phyloP scores from a whole-genome alignment of 23 tunicate genomes.

The Halocynthia aurantium region DNA sequence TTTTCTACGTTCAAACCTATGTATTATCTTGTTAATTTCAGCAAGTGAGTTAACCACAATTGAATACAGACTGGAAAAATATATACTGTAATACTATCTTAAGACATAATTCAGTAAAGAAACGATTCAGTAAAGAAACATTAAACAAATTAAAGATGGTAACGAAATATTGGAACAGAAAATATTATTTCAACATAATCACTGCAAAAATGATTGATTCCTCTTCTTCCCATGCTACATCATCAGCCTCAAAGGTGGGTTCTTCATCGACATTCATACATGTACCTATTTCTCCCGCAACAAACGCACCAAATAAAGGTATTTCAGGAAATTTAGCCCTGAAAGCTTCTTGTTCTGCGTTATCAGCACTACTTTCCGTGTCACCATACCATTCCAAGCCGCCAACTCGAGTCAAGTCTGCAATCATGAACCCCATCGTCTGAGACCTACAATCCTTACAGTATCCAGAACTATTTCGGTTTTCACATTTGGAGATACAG shows the following conservation, averaged over 20 bases:
- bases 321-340: conserved; percentile 8
- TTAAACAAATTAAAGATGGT: no score
- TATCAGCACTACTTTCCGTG: neutral
- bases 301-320: conserved; percentile 12
- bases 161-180: no score
- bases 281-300: conserved; percentile 7
- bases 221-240: neutral
- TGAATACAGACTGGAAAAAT: no score
- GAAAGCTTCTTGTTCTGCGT: neutral
- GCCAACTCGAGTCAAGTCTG: neutral
- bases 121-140: no score
- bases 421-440: conserved; percentile 16
- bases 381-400: conserved; percentile 2
- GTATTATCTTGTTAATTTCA: no score
- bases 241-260: neutral
- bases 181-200: neutral
- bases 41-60: no score
- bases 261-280: conserved; percentile 13
- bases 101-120: no score
- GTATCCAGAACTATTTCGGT: neutral
- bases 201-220: conserved; percentile 7
- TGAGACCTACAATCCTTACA: conserved; percentile 7
- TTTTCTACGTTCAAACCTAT: neutral
- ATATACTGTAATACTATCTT: no score
- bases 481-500: neutral